Evolutionary conservation across 2,113 vertebrate genomes (phyloP), one percentile per base, ranked within the genome.

Genomic region (Chunga burmeisteri): DNA sequence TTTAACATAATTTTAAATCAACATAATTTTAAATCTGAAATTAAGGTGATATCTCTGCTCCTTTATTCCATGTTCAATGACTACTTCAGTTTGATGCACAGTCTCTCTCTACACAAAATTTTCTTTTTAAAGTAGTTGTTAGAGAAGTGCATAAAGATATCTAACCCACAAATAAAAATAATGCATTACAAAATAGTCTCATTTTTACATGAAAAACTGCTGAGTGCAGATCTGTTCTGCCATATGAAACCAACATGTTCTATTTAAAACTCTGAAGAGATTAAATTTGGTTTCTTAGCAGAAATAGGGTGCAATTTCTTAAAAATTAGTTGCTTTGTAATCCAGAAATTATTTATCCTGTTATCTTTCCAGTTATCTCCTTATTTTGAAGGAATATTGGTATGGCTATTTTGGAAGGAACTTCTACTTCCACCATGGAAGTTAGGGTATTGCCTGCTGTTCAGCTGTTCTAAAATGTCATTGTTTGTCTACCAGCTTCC

Each of bases 221-320:
- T 1, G 1, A 71, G 6, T 38, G 17, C 14, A 67, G 9, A 29
- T 58, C 7, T 72, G 5, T 42, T 94, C 15, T 71, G 58, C 13
- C 6, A 29, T 32, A 55, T 6, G 6, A 74, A 40, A 71, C 2
- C 5, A 77, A 30, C 2, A 12, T 2, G 1, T 17, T 55, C 5
- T 17, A 16, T 74, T 74, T n/a, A 68, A 80, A 88, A 38, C 7
- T 36, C 2, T 16, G 7, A 88, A 65, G 2, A 63, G n/a, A 78
- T 55, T 53, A 32, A 16, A 47, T 59, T 20, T 15, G 2, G 4
- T 46, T 44, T 95, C 36, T 66, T 89, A 71, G 16, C 13, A 68
- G 53, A 84, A 55, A 59, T 8, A 26, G 9, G 4, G 16, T 67
- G 75, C 4, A 50, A n/a, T 63, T 63, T 50, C 29, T 56, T 70